phyloP scores from a whole-genome alignment of 1,140 invertebrate species.

The Rhagoletis pomonella region DNA sequence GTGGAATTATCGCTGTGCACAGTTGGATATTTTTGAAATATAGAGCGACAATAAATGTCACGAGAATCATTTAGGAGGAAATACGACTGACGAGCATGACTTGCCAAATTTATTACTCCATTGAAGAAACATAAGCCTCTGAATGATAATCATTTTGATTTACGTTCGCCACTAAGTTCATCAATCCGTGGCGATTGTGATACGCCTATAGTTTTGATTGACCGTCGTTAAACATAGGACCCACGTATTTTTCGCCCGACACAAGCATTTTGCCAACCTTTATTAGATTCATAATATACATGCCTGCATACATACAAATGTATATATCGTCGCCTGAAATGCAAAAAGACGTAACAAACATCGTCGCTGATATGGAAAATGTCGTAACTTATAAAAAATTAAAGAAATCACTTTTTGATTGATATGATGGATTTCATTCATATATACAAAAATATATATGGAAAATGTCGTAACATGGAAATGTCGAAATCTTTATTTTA shows the following conservation, averaged over 20 bases:
- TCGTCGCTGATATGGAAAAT: no score
- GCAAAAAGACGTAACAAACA: no score
- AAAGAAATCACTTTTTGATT: no score
- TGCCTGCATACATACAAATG: background rate
- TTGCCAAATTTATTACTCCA: conserved; percentile 65
- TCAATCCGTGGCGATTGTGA: conserved; percentile 40
- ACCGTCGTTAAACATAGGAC: background rate
- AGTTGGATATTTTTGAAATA: conserved; percentile 65
- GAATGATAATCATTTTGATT: conserved; percentile 50
- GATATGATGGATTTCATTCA: no score
- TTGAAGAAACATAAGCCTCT: conserved; percentile 35
- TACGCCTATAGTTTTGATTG: conserved; percentile 34
- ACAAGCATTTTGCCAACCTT: background rate
- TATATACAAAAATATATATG: no score
- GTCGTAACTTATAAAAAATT: no score
- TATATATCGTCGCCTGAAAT: background rate
- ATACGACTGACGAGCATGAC: conserved; percentile 73
- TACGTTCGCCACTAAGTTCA: conserved; percentile 41
- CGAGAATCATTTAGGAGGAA: conserved; percentile 74
- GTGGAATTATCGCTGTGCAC: conserved; percentile 40
- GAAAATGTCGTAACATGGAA: no score
- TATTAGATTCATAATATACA: background rate
- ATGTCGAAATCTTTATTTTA: no score
- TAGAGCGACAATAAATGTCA: conserved; percentile 73
- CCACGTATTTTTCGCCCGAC: background rate